Evolutionary conservation across 2,888 invertebrate genomes (phyloP), one percentile per base, ranked within the genome.

Genomic region (Smittia sp.): DNA sequence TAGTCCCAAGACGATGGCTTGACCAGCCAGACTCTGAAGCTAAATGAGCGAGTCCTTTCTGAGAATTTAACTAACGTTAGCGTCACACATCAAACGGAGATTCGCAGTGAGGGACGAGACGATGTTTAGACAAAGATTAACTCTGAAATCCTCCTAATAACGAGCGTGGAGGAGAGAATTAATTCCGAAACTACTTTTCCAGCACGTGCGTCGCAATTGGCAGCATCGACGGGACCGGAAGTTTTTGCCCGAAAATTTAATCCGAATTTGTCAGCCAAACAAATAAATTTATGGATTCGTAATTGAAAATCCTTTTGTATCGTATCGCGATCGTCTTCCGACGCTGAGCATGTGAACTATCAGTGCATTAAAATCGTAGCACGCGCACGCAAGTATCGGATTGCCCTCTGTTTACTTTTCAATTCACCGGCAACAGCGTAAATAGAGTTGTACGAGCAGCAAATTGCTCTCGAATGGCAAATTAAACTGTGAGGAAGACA

Each of bases 71-170:
- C 27, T 63, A 63, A 27, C 18, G 3, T 6, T 18, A 18, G 58
- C 18, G 6, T 58, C 22, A 4, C 22, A 58, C 22, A 27, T 24
- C 63, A 63, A 25, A 63, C 4, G 13, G 13, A 27, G 52, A 63
- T 13, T 18, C 27, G 27, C 27, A 66, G 4, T 20, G 9, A 63
- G 63, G 25, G 54, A 69, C 27, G 54, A 54, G 39, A n/a, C 52
- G 69, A 69, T 69, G 41, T 69, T 69, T 69, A 69, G 52, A 41
- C 18, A 69, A 69, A 54, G 25, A 69, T 69, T 69, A 69, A 69
- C 69, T 69, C 69, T 69, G 15, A 15, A 69, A 18, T 54, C 69
- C 24, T 20, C 9, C 22, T 22, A 58, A 58, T 58, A 58, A 58
- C 22, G 58, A 58, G 2, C 58, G 22, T 13, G n/a, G 6, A 20